phyloP scores from a whole-genome alignment of 2,888 invertebrate species.

The Chloroclysta siterata region DNA sequence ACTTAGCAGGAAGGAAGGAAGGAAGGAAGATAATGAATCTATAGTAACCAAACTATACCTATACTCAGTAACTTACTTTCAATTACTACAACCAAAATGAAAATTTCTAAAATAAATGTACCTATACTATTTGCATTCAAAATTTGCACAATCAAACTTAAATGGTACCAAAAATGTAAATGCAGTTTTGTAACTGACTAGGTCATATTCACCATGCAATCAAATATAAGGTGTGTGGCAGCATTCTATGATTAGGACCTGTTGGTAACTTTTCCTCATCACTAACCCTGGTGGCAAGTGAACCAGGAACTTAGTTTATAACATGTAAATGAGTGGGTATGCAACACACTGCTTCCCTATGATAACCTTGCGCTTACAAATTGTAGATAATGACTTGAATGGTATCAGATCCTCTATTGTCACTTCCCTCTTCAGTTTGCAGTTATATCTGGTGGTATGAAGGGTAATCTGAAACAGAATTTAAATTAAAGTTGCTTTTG shows the following conservation, averaged over 20 bases:
- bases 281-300: slow-evolving; percentile 19
- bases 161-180: neutral
- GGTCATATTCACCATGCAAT: neutral
- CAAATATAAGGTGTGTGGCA: neutral
- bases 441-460: neutral
- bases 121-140: too few relatives aligned
- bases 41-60: too few relatives aligned
- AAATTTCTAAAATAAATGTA: too few relatives aligned
- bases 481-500: neutral
- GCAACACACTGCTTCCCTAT: slow-evolving; percentile 31
- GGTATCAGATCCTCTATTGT: slow-evolving; percentile 14
- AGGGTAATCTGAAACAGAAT: neutral
- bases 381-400: slow-evolving; percentile 25
- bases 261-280: slow-evolving; percentile 29
- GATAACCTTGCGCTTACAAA: slow-evolving; percentile 35
- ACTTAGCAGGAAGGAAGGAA: too few relatives aligned
- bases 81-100: too few relatives aligned
- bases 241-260: slow-evolving; percentile 1
- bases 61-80: too few relatives aligned
- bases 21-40: too few relatives aligned
- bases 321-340: slow-evolving; percentile 26
- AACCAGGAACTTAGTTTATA: slow-evolving; percentile 39
- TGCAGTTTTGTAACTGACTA: neutral
- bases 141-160: too few relatives aligned
- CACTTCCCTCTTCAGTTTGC: slow-evolving; percentile 16